Evolutionary conservation across 2,113 vertebrate genomes (phyloP).

Genomic region (Plecturocebus donacophilus): DNA sequence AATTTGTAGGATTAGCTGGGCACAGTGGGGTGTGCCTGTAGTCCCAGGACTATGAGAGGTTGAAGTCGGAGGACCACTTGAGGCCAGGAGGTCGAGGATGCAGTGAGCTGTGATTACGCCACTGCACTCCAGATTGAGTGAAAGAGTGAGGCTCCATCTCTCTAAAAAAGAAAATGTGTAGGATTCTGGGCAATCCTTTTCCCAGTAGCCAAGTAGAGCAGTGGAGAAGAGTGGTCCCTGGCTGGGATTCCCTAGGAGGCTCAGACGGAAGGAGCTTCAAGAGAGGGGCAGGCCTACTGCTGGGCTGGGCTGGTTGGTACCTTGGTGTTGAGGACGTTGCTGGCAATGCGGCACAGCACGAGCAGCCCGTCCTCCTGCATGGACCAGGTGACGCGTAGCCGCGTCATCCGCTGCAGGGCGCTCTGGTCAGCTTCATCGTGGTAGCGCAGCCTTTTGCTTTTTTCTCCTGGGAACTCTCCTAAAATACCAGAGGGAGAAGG

Average conservation of each 20-base stretch:
- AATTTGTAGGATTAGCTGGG: background rate
- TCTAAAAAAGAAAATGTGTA: too few relatives aligned
- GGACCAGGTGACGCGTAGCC: conserved; percentile 93
- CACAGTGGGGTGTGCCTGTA: fast-evolving
- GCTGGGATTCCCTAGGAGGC: background rate
- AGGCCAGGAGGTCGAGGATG: too few relatives aligned
- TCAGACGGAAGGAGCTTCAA: fast-evolving
- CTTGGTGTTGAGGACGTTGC: conserved; percentile 94
- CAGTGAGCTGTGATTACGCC: too few relatives aligned
- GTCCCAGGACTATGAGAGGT: too few relatives aligned
- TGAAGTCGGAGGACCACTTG: too few relatives aligned
- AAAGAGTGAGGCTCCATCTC: too few relatives aligned
- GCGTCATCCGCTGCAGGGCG: conserved; percentile 94
- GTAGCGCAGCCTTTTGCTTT: conserved; percentile 85
- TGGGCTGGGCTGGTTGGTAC: conserved; percentile 61
- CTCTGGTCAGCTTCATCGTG: conserved; percentile 93
- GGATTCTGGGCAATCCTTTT: background rate
- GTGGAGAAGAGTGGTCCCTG: background rate
- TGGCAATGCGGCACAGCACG: conserved; percentile 95
- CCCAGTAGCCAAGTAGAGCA: fast-evolving
- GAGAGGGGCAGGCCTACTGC: background rate
- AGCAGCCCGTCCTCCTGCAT: conserved; percentile 94
- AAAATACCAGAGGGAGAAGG: background rate
- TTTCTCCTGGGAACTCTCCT: conserved; percentile 73
- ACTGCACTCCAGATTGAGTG: too few relatives aligned